These are phyloP conservation scores for Gallinago solitaria DNA, from an alignment of 2,797 vertebrate genomes.

Conservation along the genomic window DNA sequence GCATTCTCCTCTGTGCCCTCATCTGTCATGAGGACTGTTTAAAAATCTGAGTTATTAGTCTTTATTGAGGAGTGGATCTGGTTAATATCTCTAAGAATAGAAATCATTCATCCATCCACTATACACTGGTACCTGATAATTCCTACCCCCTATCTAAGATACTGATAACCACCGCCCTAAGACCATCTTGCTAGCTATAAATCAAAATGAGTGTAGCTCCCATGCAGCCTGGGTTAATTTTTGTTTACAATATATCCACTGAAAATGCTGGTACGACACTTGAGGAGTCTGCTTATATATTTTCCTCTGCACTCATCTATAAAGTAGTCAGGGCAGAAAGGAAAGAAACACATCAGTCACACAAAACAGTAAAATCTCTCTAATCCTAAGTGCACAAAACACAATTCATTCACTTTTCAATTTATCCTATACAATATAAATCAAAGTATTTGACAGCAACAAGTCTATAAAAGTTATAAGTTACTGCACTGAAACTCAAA, in stretches of 20 bases:
- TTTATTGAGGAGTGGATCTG: conserved; percentile 89
- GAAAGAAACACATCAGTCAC: conserved; percentile 54
- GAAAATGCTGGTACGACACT: conserved; percentile 75
- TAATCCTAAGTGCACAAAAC: not conserved
- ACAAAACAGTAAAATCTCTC: not conserved
- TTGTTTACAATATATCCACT: conserved; percentile 80
- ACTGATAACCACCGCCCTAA: conserved; percentile 86
- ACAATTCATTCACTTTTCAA: not conserved
- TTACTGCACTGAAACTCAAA: not conserved
- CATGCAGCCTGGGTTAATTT: conserved; percentile 82
- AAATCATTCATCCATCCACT: conserved; percentile 79
- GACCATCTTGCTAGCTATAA: conserved; percentile 81
- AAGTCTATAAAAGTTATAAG: not conserved
- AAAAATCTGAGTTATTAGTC: conserved; percentile 93
- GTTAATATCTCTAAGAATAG: conserved; percentile 86
- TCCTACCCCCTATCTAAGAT: conserved; percentile 73
- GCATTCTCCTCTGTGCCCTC: conserved; percentile 83
- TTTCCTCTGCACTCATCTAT: not conserved
- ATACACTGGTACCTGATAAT: conserved; percentile 77
- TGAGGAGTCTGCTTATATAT: conserved; percentile 66
- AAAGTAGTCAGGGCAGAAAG: conserved; percentile 54
- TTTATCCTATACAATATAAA: not conserved
- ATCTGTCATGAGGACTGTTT: conserved; percentile 90
- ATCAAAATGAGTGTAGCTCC: conserved; percentile 82
- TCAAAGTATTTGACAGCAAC: not conserved